phyloP scores from a whole-genome alignment of 2,888 invertebrate genomes.

The Plagiodera versicolora region DNA sequence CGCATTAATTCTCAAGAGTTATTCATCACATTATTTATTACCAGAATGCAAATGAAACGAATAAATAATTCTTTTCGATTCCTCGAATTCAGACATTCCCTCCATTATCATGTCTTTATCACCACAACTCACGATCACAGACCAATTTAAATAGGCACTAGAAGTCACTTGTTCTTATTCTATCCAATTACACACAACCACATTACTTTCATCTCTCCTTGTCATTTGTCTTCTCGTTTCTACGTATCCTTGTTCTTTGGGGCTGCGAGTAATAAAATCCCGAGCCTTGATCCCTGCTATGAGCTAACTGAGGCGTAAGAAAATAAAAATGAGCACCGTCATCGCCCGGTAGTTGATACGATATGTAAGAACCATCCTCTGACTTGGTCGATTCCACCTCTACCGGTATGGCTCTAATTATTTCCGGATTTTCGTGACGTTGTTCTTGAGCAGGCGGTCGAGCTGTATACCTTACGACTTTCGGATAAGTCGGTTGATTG shows the following conservation, averaged over 20 bases:
- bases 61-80: neutral
- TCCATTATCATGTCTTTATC: constrained; percentile 17
- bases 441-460: constrained; percentile 22
- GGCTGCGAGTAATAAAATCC: constrained; percentile 47
- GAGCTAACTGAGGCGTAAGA: constrained; percentile 68
- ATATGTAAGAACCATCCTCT: constrained; percentile 62
- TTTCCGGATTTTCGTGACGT: constrained; percentile 34
- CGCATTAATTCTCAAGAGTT: too few species aligned
- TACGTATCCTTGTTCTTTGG: constrained; percentile 34
- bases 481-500: constrained; percentile 32
- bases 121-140: constrained; percentile 39
- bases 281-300: constrained; percentile 49
- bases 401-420: constrained; percentile 46
- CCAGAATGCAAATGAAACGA: neutral
- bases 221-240: constrained; percentile 31
- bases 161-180: constrained; percentile 13
- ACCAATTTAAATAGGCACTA: constrained; percentile 42
- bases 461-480: constrained; percentile 37
- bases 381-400: constrained; percentile 30
- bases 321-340: constrained; percentile 79
- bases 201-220: constrained; percentile 35
- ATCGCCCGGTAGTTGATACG: constrained; percentile 73
- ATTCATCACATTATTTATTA: neutral
- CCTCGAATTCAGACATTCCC: neutral
- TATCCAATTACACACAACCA: constrained; percentile 20